phyloP scores from a whole-genome alignment of 1,140 invertebrate genomes.

The Coptotermes formosanus region DNA sequence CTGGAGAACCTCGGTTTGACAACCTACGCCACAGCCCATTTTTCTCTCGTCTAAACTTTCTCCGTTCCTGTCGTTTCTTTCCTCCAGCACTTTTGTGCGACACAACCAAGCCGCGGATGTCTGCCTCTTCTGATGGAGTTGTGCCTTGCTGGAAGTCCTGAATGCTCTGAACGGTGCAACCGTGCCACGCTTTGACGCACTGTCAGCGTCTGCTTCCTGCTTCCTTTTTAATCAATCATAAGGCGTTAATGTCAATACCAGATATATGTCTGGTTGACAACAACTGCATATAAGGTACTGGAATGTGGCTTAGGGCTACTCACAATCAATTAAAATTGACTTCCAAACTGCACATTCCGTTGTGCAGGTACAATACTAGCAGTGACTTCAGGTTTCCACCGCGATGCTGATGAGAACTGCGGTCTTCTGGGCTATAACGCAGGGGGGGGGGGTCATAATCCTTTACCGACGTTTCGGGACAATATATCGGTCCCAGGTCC shows the following conservation, averaged over 20 bases:
- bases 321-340: background rate
- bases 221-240: background rate
- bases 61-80: background rate
- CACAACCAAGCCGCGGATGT: background rate
- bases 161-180: background rate
- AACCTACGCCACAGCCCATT: background rate
- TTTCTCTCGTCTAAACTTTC: background rate
- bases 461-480: too few relatives aligned
- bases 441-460: too few relatives aligned
- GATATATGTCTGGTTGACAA: background rate
- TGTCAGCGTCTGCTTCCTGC: background rate
- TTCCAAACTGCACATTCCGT: too few relatives aligned
- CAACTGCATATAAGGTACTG: background rate
- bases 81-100: background rate
- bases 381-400: too few relatives aligned
- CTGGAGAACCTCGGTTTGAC: background rate
- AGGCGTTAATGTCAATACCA: background rate
- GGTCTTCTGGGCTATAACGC: too few relatives aligned
- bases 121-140: background rate
- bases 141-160: background rate
- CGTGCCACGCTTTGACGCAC: constrained; percentile 1
- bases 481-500: too few relatives aligned
- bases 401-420: too few relatives aligned
- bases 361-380: too few relatives aligned
- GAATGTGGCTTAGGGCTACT: background rate